Percentiles rank a stretch among this genome's conserved stretches.
Evolutionary conservation across 2,797 vertebrate genomes (phyloP).

Genomic region (Stomatorhinus walkeri): DNA sequence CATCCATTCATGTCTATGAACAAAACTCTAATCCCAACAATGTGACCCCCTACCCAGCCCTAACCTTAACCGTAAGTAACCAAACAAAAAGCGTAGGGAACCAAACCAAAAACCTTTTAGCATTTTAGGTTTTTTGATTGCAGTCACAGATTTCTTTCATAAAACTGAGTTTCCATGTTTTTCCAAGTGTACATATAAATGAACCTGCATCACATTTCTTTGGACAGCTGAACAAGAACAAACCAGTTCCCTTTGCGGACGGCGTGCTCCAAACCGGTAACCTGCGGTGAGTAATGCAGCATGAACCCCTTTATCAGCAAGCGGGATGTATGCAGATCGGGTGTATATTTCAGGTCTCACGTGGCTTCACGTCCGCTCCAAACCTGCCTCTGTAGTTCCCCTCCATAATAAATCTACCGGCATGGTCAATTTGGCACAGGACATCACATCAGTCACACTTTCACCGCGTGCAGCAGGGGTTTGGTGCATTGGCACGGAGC

Average conservation of each 20-base stretch:
- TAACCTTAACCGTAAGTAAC: background rate
- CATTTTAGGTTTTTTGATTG: background rate
- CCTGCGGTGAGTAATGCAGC: background rate
- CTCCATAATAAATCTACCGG: background rate
- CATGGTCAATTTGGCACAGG: background rate
- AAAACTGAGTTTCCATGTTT: background rate
- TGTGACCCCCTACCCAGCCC: background rate
- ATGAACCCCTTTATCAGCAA: background rate
- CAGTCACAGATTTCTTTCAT: background rate
- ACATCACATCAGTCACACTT: conserved; percentile 4
- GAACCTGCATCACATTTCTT: background rate
- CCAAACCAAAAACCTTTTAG: background rate
- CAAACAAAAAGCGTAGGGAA: background rate
- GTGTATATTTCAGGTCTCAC: background rate
- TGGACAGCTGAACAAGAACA: background rate
- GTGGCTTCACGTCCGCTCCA: background rate
- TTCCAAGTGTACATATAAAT: background rate
- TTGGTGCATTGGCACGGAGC: background rate
- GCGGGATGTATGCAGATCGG: background rate
- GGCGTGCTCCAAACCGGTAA: background rate
- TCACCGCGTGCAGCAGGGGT: background rate
- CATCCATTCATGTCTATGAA: background rate
- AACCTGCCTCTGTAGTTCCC: background rate
- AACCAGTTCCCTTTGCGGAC: background rate
- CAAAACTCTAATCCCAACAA: background rate